Conservation (phyloP, 1,140 invertebrate species). For the Achroia grisella region DNA sequence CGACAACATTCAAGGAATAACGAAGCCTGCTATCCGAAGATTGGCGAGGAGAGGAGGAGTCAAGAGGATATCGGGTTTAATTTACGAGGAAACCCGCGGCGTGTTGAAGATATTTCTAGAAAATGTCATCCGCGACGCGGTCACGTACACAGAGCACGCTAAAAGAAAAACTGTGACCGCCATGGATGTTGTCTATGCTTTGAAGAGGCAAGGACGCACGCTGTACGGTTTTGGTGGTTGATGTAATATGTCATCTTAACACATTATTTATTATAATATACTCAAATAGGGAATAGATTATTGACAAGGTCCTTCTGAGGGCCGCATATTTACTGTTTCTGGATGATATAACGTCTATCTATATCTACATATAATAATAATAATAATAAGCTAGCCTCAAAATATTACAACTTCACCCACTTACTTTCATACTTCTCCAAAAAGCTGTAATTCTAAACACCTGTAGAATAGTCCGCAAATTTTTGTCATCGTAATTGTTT, state of each 20-base stretch:
- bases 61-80: constrained; percentile 75
- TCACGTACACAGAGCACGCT: constrained; percentile 78
- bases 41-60: constrained; percentile 78
- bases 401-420: no score
- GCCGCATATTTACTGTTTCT: constrained; percentile 15
- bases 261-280: no score
- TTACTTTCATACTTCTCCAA: no score
- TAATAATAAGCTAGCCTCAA: no score
- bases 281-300: no score
- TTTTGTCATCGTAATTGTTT: no score
- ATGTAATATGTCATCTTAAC: no score
- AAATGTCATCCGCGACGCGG: constrained; percentile 87
- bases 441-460: no score
- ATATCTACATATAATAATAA: no score
- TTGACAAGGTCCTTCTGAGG: constrained; percentile 33
- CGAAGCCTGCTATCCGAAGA: constrained; percentile 43
- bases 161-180: constrained; percentile 86
- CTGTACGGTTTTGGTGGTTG: constrained; percentile 80
- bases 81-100: constrained; percentile 46
- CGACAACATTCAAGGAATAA: constrained; percentile 47
- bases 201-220: constrained; percentile 87
- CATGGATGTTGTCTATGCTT: constrained; percentile 91
- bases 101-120: constrained; percentile 87
- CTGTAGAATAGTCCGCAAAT: no score
- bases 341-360: no score